A percentile compares a stretch with the other conserved stretches of the same genome.
phyloP scores from a whole-genome alignment of 2,888 invertebrate genomes.

The Cryptophagus acutangulus region DNA sequence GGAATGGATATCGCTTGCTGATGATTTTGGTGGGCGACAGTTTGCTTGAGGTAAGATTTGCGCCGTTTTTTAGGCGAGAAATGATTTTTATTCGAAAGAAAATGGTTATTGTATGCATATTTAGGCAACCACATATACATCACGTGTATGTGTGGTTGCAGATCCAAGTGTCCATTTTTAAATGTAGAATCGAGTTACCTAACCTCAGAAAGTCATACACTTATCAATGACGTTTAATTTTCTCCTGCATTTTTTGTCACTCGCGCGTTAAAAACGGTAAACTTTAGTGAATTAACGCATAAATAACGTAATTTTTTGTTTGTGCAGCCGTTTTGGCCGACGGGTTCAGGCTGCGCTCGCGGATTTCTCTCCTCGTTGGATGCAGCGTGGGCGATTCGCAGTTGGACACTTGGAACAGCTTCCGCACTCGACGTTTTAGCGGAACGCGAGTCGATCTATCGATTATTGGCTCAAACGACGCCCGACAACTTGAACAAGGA shows the following conservation, averaged over 20 bases:
- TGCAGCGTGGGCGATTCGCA: constrained; percentile 89
- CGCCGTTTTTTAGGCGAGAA: neutral
- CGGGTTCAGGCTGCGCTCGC: constrained; percentile 95
- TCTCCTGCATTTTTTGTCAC: too few relatives aligned
- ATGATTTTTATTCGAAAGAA: neutral
- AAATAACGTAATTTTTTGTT: too few relatives aligned
- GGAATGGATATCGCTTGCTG: constrained; percentile 72
- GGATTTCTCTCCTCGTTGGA: constrained; percentile 95
- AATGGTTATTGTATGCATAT: neutral
- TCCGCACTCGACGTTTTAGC: constrained; percentile 84
- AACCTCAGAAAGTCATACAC: too few relatives aligned
- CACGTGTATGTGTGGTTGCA: too few relatives aligned
- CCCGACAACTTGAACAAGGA: constrained; percentile 93
- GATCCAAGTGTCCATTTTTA: too few relatives aligned
- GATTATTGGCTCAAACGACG: constrained; percentile 81
- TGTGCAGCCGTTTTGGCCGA: constrained; percentile 90
- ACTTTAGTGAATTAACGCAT: too few relatives aligned
- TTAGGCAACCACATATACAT: too few relatives aligned
- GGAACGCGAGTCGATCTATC: constrained; percentile 81
- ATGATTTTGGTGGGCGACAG: constrained; percentile 95
- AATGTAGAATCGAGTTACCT: too few relatives aligned
- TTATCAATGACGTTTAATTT: too few relatives aligned
- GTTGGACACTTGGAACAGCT: constrained; percentile 66
- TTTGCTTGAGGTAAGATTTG: constrained; percentile 68
- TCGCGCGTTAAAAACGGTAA: too few relatives aligned